phyloP scores from a whole-genome alignment of 2,888 invertebrate genomes.

The Tolmerus cingulatus region DNA sequence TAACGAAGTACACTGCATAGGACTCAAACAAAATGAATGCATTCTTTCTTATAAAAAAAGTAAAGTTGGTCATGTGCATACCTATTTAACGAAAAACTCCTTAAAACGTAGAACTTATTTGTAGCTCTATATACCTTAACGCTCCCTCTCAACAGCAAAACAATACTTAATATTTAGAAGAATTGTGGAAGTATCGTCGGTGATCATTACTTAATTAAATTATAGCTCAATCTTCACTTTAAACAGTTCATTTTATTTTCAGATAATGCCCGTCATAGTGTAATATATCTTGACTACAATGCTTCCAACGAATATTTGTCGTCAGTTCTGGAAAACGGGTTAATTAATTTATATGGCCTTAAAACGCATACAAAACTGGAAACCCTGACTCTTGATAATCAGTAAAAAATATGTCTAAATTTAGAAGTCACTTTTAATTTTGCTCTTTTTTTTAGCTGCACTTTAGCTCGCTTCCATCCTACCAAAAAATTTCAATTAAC shows the following conservation, averaged over 20 bases:
- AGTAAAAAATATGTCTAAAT: slow-evolving; percentile 51
- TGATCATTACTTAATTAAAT: neutral
- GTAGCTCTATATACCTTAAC: no score
- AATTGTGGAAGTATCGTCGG: no score
- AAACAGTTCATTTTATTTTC: neutral
- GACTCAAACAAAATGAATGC: no score
- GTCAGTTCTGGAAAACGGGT: slow-evolving; percentile 59
- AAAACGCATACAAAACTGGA: slow-evolving; percentile 59
- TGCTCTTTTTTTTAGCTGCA: slow-evolving; percentile 53
- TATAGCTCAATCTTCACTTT: neutral
- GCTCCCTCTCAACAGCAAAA: no score
- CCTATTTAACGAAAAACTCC: no score
- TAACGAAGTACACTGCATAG: no score
- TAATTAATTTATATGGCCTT: slow-evolving; percentile 58
- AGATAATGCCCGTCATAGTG: slow-evolving; percentile 56
- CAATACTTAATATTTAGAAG: no score
- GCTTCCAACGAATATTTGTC: slow-evolving; percentile 60
- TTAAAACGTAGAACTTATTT: no score
- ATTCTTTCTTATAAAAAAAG: no score
- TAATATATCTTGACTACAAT: slow-evolving; percentile 60
- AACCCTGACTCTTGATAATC: slow-evolving; percentile 56
- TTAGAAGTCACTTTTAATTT: neutral
- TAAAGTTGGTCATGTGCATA: no score
- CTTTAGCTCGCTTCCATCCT: slow-evolving; percentile 61
- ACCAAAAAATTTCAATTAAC: slow-evolving; percentile 58